Evolutionary conservation across 30 jellyfish, hydroid and myxozoan genomes (phyloP).

Genomic region (Aurelia aurita): DNA sequence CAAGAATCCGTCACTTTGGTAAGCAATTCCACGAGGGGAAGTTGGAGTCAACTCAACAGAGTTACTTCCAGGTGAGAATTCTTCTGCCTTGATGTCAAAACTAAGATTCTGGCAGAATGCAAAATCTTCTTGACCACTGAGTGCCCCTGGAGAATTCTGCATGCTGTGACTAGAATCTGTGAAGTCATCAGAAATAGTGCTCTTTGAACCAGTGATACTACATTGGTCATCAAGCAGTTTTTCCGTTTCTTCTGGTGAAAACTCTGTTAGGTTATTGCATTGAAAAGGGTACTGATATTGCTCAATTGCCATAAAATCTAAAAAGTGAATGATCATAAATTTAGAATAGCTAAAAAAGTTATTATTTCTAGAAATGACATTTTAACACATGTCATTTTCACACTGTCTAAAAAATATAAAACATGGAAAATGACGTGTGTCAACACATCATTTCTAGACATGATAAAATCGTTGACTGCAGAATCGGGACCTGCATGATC

Average conservation of each 20-base stretch:
- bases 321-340: not conserved
- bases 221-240: slow-evolving; percentile 53
- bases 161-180: slow-evolving; percentile 45
- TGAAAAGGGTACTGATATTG: slow-evolving; percentile 58
- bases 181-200: slow-evolving; percentile 64
- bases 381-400: no score
- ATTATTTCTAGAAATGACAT: no score
- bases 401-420: no score
- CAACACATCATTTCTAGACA: no score
- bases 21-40: not conserved
- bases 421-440: no score
- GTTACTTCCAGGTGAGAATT: slow-evolving; percentile 46
- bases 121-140: slow-evolving; percentile 29
- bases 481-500: no score
- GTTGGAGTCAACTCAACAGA: not conserved
- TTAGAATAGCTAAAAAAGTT: not conserved
- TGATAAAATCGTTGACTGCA: no score
- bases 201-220: slow-evolving; percentile 47
- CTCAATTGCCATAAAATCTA: slow-evolving; percentile 62
- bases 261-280: slow-evolving; percentile 53
- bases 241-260: slow-evolving; percentile 70
- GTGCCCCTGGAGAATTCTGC: slow-evolving; percentile 60
- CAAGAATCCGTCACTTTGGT: not conserved
- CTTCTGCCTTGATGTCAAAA: slow-evolving; percentile 45
- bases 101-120: slow-evolving; percentile 7